These are phyloP conservation scores for Prenolepis imparis DNA, from an alignment of 2,888 invertebrate species.

Conservation along the genomic window DNA sequence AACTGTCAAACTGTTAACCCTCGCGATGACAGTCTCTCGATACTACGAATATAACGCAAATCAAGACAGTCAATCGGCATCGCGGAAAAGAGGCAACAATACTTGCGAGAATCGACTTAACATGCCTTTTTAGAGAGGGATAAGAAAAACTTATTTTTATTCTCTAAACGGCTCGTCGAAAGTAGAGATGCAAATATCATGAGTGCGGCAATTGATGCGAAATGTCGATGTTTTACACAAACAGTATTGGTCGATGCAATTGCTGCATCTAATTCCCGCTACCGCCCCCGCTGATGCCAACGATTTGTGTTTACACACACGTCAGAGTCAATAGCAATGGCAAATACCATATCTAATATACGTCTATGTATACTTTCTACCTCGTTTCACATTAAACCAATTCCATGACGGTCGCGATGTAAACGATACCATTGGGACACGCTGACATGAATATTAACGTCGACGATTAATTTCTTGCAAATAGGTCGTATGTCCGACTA, in stretches of 20 bases:
- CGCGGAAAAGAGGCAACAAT: no score
- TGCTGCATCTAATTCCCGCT: slow-evolving; percentile 49
- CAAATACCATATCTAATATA: slow-evolving; percentile 56
- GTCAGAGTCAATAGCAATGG: slow-evolving; percentile 55
- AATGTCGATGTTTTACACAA: slow-evolving; percentile 47
- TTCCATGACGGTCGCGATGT: slow-evolving; percentile 45
- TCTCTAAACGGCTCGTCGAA: neutral
- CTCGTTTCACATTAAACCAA: slow-evolving; percentile 58
- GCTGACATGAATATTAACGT: slow-evolving; percentile 48
- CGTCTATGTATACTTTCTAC: slow-evolving; percentile 58
- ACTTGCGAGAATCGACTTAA: no score
- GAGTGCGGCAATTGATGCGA: slow-evolving; percentile 13
- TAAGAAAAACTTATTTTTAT: slow-evolving; percentile 15
- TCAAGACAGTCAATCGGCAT: no score
- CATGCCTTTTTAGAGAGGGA: no score
- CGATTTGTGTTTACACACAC: slow-evolving; percentile 54
- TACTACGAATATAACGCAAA: no score
- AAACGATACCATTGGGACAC: slow-evolving; percentile 43
- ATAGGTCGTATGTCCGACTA: slow-evolving; percentile 42
- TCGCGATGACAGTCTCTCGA: no score
- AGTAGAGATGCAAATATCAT: slow-evolving; percentile 29
- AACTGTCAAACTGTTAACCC: no score
- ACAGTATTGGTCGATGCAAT: slow-evolving; percentile 46
- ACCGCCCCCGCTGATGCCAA: slow-evolving; percentile 18
- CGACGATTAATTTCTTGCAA: slow-evolving; percentile 53